Evolutionary conservation across 2,797 vertebrate species (phyloP).

Genomic region (Tarsius wallacei): DNA sequence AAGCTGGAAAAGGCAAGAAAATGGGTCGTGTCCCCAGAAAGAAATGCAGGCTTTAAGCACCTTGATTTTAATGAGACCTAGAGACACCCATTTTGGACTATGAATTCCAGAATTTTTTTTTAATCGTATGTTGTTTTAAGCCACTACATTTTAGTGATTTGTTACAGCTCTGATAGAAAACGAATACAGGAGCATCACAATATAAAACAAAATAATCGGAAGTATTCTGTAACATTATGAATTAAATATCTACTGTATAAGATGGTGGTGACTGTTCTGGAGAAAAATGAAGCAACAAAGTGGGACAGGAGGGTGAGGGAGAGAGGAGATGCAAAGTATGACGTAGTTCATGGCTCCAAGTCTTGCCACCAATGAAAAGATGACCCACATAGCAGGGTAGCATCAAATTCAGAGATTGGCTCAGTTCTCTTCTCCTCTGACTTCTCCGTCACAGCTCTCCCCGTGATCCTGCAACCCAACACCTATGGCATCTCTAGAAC

Average conservation of each 20-base stretch:
- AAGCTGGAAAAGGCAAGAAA: background rate
- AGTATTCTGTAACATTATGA: background rate
- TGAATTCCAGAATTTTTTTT: background rate
- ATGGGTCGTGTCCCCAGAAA: background rate
- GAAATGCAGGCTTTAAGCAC: background rate
- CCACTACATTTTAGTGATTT: background rate
- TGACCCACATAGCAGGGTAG: rapidly evolving
- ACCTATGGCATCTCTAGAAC: background rate
- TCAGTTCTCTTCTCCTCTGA: background rate
- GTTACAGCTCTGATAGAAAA: background rate
- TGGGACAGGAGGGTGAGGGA: background rate
- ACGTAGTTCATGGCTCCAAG: too few species aligned
- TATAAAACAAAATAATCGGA: background rate
- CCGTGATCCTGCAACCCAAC: background rate
- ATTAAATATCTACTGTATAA: background rate
- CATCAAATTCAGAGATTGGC: too few species aligned
- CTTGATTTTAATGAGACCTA: background rate
- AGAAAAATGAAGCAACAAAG: background rate
- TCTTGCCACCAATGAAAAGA: background rate
- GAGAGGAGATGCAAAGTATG: background rate
- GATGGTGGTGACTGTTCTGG: background rate
- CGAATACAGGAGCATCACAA: background rate
- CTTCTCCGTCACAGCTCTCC: background rate
- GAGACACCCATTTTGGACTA: background rate
- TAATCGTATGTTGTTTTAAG: background rate